Base-by-base conservation (phyloP, 1,140 invertebrate species). In the Drosophila nigromelanica region DNA sequence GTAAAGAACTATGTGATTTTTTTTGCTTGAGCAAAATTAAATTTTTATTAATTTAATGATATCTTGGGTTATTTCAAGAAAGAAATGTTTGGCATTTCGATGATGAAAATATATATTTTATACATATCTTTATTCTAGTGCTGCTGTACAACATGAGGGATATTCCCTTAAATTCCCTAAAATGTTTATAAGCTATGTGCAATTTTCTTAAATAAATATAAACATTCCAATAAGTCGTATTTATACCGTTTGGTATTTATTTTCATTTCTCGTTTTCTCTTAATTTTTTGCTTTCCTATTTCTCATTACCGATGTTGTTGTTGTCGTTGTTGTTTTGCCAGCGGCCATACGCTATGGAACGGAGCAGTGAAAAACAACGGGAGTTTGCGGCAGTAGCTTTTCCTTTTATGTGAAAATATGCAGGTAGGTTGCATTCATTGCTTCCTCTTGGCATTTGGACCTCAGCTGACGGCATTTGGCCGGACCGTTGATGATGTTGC, bases 391-490 rank as follows among this genome's bases (percentile, higher is more conserved):
- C 56, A 56, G 54, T 45, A 71, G 56, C 72, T 62, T 52, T 80
- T 58, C 73, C 79, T 54, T 56, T 73, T 68, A 66, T 61, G 62
- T 24, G 45, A 43, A 76, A 86, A 77, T 80, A 69, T 81, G 71
- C 81, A 85, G 81, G 81, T 87, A 81, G 74, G 67, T 85, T 75
- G 82, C 81, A 85, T 85, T 85, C 82, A 85, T 85, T 78, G 30
- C 42, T 78, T 85, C 78, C 27, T 27, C 5, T 27, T 27, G 27
- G 27, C 27, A 27, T 27, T 27, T 27, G 47, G 42, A 30, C 27
- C 52, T 24, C 50, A 33, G 15, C 43, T 56, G 45, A 47, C 58
- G 45, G 54, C 54, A 58, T 54, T 60, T 60, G 59, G 51, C 42
- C 42, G 14, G 67, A 40, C 75, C 74, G 76, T 76, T 76, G 78